Conservation (phyloP, 2,113 vertebrate genomes). For the Sporophila hypoxantha region DNA sequence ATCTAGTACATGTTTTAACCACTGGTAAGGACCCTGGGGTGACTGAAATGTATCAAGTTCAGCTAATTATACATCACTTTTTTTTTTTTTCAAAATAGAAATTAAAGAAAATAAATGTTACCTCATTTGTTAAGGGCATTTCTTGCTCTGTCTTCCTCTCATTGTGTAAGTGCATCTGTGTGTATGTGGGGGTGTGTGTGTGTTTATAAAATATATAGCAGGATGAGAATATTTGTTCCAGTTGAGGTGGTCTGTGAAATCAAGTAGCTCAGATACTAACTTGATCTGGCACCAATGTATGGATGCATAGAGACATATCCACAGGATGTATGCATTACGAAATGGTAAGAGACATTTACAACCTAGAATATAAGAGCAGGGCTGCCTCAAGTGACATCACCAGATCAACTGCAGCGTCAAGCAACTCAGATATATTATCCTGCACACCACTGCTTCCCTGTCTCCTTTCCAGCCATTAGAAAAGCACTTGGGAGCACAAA, state of each 20-base stretch:
- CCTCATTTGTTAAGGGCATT: background rate
- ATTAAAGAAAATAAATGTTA: background rate
- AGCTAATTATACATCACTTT: background rate
- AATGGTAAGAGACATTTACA: slow-evolving; percentile 75
- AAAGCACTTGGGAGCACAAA: slow-evolving; percentile 34
- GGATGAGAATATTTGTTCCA: slow-evolving; percentile 50
- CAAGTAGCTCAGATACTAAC: slow-evolving; percentile 65
- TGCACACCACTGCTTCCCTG: slow-evolving; percentile 47
- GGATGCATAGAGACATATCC: slow-evolving; percentile 60
- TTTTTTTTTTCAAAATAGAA: background rate
- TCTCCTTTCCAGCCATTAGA: slow-evolving; percentile 32
- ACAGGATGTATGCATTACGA: slow-evolving; percentile 68
- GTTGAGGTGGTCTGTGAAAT: slow-evolving; percentile 59
- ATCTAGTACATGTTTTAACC: background rate
- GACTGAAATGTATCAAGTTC: background rate
- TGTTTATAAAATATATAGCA: slow-evolving; percentile 31
- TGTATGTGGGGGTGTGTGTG: background rate
- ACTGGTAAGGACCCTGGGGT: background rate
- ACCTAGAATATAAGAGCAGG: slow-evolving; percentile 70
- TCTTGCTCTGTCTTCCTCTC: background rate
- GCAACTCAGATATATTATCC: slow-evolving; percentile 62
- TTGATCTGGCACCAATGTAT: slow-evolving; percentile 66
- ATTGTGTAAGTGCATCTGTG: background rate
- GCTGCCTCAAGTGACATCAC: slow-evolving; percentile 78
- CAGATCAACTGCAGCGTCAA: slow-evolving; percentile 70